Evolutionary conservation across 2,113 vertebrate genomes (phyloP), one percentile per base, ranked within the genome.

Genomic region (Coracopsis vasa): DNA sequence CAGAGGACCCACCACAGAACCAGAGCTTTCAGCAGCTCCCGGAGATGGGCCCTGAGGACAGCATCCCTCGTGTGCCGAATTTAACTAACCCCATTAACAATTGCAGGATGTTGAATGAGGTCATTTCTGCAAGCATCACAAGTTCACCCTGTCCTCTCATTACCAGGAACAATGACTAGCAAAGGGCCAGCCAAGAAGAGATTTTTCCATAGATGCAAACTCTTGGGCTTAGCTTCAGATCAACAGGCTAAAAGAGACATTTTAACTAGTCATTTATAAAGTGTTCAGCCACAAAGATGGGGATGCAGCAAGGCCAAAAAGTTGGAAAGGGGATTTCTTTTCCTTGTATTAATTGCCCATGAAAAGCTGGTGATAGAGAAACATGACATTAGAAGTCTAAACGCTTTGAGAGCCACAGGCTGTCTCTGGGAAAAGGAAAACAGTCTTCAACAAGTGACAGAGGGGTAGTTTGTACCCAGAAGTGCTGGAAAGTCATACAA

Each of bases 71-170:
- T 67, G 91, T 44, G 83, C 69, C 3, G 13, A 89, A 84, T 95
- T 94, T 88, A 78, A 94, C 89, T 89, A 91, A 90, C 42, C 64
- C 92, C 91, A 54, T 44, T 54, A 94, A 96, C 95, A 95, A 96
- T 94, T 67, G 94, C 89, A 97, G 96, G 96, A 96, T 95, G 91
- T 71, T 78, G 94, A 95, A 80, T 94, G 86, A 97, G 95, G 89
- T 92, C 94, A 91, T 72, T 91, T 71, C 9, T 61, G 67, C 89
- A 92, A 2, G 56, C 75, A 71, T 73, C 80, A 2, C 23, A 95
- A 95, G 93, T 94, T 96, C 94, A 95, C 0, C 2, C 80, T 95
- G 93, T 96, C 94, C 94, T 94, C 93, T 94, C 89, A 28, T 92
- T 95, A 95, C 83, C 73, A 94, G 37, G 67, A 94, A 96, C 94